These are phyloP conservation scores for Takifugu rubripes DNA, from an alignment of 2,797 vertebrate genomes.

Conservation along the genomic window DNA sequence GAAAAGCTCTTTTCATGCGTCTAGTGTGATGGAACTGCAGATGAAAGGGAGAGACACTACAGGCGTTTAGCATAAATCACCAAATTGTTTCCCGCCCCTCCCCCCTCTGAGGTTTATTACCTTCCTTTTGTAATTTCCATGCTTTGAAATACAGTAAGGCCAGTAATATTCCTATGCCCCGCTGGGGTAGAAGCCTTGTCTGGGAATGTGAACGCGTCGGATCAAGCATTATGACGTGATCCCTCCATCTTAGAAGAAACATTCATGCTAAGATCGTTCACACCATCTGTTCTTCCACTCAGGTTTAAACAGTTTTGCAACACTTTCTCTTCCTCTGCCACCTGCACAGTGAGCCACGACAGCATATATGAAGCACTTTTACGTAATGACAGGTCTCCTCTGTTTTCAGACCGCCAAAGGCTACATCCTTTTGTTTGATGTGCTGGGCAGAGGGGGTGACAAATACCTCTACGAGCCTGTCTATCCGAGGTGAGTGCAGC, in stretches of 20 bases:
- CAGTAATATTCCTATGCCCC: constrained; percentile 8
- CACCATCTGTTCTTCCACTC: too few relatives aligned
- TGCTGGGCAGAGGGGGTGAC: constrained; percentile 83
- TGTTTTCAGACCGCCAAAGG: constrained; percentile 87
- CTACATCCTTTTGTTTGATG: constrained; percentile 93
- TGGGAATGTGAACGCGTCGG: neutral
- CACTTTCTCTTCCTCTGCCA: neutral
- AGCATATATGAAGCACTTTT: neutral
- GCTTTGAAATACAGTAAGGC: constrained; percentile 35
- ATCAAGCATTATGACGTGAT: neutral
- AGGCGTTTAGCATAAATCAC: constrained; percentile 16
- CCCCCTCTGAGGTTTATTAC: constrained; percentile 20
- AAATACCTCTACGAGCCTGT: constrained; percentile 92
- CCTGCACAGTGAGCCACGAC: neutral
- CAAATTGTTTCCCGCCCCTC: constrained; percentile 15
- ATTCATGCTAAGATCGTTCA: neutral
- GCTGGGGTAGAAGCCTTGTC: constrained; percentile 10
- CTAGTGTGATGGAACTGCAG: constrained; percentile 19
- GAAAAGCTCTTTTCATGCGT: constrained; percentile 31
- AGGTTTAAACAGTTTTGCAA: neutral
- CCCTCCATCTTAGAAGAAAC: neutral
- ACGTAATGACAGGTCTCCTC: constrained; percentile 6
- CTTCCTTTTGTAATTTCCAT: constrained; percentile 19
- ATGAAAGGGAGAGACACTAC: constrained; percentile 35
- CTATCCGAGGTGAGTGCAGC: constrained; percentile 89